Evolutionary conservation across 2,797 vertebrate genomes (phyloP), one percentile per base, ranked within the genome.

Genomic region (Cossypha dichroa): DNA sequence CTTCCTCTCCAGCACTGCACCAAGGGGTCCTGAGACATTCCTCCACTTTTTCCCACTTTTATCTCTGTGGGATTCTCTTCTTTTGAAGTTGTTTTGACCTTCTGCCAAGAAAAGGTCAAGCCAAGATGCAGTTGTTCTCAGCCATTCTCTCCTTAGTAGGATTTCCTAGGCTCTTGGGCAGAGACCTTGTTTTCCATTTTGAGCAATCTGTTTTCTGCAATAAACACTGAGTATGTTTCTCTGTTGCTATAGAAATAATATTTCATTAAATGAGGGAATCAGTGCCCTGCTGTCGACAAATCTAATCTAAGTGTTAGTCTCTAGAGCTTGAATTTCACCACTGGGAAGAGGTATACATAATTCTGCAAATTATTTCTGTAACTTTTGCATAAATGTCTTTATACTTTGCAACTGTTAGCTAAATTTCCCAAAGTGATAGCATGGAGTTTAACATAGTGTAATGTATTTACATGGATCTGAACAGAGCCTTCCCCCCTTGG

Each of bases 191-290:
- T 96, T 94, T 90, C 67, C 36, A 63, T 90, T 92, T 89, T 33
- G 22, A 91, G 52, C 59, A 60, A 81, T 92, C 88, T 93, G 67
- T 96, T 96, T 94, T 82, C 78, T 87, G 74, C 72, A 91, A 12
- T 85, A 85, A 87, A 60, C 82, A 72, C 55, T 74, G 77, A 89
- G 55, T 87, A 69, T 79, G 70, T 69, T 45, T 93, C 59, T 86
- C 70, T 89, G 93, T 97, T 96, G 92, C 94, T 96, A 82, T 94
- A 96, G 94, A 92, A 94, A 97, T 96, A 95, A 92, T 93, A 94
- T 49, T 82, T 79, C 92, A 76, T 95, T 94, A 93, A 93, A 87
- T 70, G 88, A 92, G 79, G 72, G 82, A 95, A 91, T 82, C 82
- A 75, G 51, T 92, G 94, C 92, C 80, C 80, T 94, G 77, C 85